phyloP scores from a whole-genome alignment of 1,140 invertebrate genomes.

The Myzus persicae region DNA sequence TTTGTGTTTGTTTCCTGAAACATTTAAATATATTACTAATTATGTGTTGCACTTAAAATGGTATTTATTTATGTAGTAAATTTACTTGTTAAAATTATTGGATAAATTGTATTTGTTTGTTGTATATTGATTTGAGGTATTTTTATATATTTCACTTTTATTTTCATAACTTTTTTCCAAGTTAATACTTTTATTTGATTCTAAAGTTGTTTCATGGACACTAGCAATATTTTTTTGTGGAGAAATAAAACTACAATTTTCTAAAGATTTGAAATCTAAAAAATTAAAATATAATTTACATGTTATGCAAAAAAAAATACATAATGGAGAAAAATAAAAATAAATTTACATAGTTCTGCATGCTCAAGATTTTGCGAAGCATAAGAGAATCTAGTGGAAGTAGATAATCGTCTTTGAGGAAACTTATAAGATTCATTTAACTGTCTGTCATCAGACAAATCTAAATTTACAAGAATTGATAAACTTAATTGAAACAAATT shows the following conservation, averaged over 20 bases:
- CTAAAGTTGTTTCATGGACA: not conserved
- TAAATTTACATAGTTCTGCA: slow-evolving; percentile 53
- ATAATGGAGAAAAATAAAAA: not conserved
- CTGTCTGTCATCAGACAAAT: slow-evolving; percentile 28
- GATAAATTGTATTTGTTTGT: not conserved
- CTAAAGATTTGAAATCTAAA: slow-evolving; percentile 36
- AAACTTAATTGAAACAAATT: not conserved
- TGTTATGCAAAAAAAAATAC: not conserved
- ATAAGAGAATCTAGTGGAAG: slow-evolving; percentile 51
- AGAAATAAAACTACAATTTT: not conserved
- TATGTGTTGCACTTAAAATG: not conserved
- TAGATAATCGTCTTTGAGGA: slow-evolving; percentile 43
- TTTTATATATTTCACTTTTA: not conserved
- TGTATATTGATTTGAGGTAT: not conserved
- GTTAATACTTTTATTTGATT: slow-evolving; percentile 16
- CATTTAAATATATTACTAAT: not conserved
- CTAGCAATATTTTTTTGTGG: not conserved
- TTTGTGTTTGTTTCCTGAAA: slow-evolving; percentile 8
- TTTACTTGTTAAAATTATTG: not conserved
- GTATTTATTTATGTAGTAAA: not conserved
- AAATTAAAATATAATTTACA: not conserved
- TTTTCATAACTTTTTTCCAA: not conserved
- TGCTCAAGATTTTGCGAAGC: slow-evolving; percentile 50
- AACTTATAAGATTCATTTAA: slow-evolving; percentile 13
- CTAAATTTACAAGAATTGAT: slow-evolving; percentile 27